A percentile compares a stretch with the other conserved stretches of the same genome.
These are phyloP conservation scores for Drosophila malerkotliana DNA, from an alignment of 1,140 invertebrate genomes.

Conservation along the genomic window DNA sequence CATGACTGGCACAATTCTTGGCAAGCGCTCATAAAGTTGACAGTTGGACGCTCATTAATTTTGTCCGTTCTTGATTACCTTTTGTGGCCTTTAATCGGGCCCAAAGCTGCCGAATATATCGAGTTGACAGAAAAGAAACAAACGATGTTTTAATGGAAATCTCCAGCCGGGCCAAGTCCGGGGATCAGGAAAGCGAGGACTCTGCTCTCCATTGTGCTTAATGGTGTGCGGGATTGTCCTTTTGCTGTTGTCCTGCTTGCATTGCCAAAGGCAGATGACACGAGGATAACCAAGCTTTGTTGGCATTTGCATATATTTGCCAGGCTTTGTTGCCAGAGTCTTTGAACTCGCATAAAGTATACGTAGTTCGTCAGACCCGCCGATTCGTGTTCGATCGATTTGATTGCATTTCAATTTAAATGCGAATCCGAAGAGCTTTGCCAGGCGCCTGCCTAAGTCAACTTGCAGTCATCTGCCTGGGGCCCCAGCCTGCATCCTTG, in stretches of 20 bases:
- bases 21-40: constrained; percentile 29
- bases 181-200: constrained; percentile 13
- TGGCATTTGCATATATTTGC: constrained; percentile 50
- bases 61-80: constrained; percentile 39
- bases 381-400: constrained; percentile 7
- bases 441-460: constrained; percentile 24
- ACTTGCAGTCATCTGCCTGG: constrained; percentile 16
- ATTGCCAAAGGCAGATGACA: constrained; percentile 24
- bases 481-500: background rate
- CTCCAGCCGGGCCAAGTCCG: background rate
- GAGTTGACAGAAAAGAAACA: constrained; percentile 28
- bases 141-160: constrained; percentile 57
- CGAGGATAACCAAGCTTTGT: constrained; percentile 27
- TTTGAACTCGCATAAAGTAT: constrained; percentile 24
- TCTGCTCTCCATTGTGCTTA: constrained; percentile 9
- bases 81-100: constrained; percentile 40
- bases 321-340: constrained; percentile 28
- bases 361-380: constrained; percentile 19
- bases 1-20: constrained; percentile 29
- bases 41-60: constrained; percentile 50
- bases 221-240: constrained; percentile 48
- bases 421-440: constrained; percentile 26
- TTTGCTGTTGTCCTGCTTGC: constrained; percentile 18
- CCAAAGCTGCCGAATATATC: constrained; percentile 36
- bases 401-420: constrained; percentile 49